Percentiles rank a stretch among this genome's conserved stretches.
Conservation (phyloP, 2,888 invertebrate genomes). For the Trissolcus brochymenae region DNA sequence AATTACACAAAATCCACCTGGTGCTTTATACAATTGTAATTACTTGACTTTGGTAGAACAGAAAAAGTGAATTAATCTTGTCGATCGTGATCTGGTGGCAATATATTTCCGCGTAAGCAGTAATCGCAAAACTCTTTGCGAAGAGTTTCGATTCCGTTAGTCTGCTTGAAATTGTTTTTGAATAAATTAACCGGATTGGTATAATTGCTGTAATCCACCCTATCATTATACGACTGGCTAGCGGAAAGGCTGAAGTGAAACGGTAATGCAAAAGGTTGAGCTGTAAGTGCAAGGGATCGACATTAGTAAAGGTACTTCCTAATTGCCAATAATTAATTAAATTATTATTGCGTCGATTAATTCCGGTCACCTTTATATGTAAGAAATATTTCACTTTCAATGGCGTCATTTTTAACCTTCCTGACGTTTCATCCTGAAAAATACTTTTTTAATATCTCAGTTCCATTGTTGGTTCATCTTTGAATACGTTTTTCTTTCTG, state of each 20-base stretch:
- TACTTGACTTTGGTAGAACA: neutral
- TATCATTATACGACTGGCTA: constrained; percentile 34
- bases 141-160: constrained; percentile 14
- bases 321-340: constrained; percentile 64
- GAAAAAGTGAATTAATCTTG: neutral
- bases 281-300: constrained; percentile 23
- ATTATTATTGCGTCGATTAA: constrained; percentile 64
- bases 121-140: neutral
- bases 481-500: no score
- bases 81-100: neutral
- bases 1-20: neutral
- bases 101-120: neutral
- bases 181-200: constrained; percentile 37
- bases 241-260: constrained; percentile 26
- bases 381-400: neutral
- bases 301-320: constrained; percentile 59
- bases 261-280: constrained; percentile 26
- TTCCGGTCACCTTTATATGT: constrained; percentile 55
- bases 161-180: constrained; percentile 32
- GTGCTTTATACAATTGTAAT: neutral
- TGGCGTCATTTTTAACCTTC: neutral
- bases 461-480: neutral
- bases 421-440: neutral
- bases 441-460: neutral
- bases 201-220: constrained; percentile 41